Percentiles rank a stretch among this genome's conserved stretches.
These are phyloP conservation scores for Chiroxiphia lanceolata DNA, from an alignment of 2,797 vertebrate genomes.

Conservation along the genomic window DNA sequence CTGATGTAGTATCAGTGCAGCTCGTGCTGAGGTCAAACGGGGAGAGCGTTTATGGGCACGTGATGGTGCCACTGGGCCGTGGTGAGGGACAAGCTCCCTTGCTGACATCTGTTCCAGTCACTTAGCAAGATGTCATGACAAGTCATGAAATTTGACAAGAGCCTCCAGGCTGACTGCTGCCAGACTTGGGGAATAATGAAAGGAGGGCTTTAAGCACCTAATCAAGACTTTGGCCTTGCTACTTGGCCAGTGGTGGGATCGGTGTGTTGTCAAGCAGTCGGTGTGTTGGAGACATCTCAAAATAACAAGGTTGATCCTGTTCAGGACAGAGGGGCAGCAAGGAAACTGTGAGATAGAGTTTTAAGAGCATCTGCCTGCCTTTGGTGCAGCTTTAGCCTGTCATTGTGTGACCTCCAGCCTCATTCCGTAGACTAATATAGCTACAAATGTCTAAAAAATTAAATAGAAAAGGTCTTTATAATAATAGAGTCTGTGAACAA, in stretches of 20 bases:
- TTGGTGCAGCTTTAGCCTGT: neutral
- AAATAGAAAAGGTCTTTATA: neutral
- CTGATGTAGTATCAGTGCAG: neutral
- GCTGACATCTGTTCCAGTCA: neutral
- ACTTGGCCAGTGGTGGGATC: neutral
- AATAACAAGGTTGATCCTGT: fast-evolving
- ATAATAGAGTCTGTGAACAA: neutral
- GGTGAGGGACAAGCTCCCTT: neutral
- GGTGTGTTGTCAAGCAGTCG: neutral
- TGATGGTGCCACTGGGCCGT: fast-evolving
- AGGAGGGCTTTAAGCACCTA: neutral
- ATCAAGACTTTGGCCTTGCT: neutral
- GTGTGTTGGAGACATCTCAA: neutral
- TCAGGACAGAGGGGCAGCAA: neutral
- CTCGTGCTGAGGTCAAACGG: neutral
- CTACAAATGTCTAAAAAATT: neutral
- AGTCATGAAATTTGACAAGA: neutral
- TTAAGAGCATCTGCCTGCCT: neutral
- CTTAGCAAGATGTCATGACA: neutral
- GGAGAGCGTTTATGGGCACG: fast-evolving
- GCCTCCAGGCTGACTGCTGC: neutral
- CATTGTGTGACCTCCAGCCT: neutral
- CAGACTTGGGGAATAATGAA: neutral
- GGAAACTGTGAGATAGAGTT: neutral
- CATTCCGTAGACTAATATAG: neutral